A percentile compares a stretch with the other conserved stretches of the same genome.
phyloP scores from a whole-genome alignment of 2,797 vertebrate genomes.

The Oreochromis grahami region DNA sequence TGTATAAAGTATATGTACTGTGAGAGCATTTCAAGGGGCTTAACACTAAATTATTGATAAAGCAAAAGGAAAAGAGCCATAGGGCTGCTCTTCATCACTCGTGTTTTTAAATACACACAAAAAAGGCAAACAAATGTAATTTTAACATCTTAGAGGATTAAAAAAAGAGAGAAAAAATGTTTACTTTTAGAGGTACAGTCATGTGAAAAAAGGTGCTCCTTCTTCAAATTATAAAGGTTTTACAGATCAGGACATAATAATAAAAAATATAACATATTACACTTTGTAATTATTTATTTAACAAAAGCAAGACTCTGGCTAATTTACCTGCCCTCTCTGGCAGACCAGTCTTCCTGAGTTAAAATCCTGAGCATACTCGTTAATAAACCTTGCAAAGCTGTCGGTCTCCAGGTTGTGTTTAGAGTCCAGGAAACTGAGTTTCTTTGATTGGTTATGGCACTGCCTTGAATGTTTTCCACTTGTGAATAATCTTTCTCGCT shows the following conservation, averaged over 20 bases:
- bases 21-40: background rate
- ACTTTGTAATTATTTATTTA: background rate
- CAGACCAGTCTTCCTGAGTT: background rate
- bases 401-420: background rate
- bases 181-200: background rate
- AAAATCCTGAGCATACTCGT: background rate
- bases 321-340: background rate
- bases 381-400: background rate
- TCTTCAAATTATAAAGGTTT: background rate
- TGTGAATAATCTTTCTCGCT: background rate
- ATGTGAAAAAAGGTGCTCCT: background rate
- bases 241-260: background rate
- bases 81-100: background rate
- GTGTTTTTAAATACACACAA: background rate
- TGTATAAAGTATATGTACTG: background rate
- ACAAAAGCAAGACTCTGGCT: background rate
- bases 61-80: background rate
- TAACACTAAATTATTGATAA: background rate
- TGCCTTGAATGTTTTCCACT: background rate
- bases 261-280: background rate
- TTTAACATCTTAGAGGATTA: background rate
- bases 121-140: background rate
- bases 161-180: background rate
- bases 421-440: background rate
- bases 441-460: background rate